These are phyloP conservation scores for Ischnura elegans DNA, from an alignment of 2,888 invertebrate genomes.

Conservation along the genomic window DNA sequence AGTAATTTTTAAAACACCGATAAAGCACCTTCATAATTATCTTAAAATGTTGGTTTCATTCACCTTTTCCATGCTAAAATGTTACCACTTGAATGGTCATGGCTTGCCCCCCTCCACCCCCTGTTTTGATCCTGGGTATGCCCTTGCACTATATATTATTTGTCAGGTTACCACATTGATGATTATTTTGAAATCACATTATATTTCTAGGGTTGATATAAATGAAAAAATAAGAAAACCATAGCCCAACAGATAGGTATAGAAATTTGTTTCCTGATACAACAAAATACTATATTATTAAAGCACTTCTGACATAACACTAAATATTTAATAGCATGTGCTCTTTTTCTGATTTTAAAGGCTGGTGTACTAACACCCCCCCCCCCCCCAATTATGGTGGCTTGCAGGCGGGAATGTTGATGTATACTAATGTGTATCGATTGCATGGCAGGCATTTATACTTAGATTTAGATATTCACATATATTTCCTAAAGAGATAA, in stretches of 20 bases:
- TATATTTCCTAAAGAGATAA: background rate
- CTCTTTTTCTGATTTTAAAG: background rate
- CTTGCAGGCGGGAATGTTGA: background rate
- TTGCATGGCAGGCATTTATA: background rate
- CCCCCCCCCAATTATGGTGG: too few relatives aligned
- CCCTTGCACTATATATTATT: background rate
- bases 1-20: too few relatives aligned
- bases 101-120: too few relatives aligned
- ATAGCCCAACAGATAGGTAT: background rate
- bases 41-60: too few relatives aligned
- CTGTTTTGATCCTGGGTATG: too few relatives aligned
- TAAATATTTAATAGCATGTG: background rate
- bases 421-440: background rate
- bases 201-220: background rate
- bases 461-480: background rate
- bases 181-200: background rate
- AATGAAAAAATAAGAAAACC: background rate
- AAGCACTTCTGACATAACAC: background rate
- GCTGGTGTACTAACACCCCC: background rate
- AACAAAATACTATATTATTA: background rate
- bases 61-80: too few relatives aligned
- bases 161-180: background rate
- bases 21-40: too few relatives aligned
- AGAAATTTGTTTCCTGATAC: background rate
- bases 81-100: too few relatives aligned